A percentile compares a stretch with the other conserved stretches of the same genome.
Conservation (phyloP, 1,140 invertebrate species). For the Drosophila prosaltans region DNA sequence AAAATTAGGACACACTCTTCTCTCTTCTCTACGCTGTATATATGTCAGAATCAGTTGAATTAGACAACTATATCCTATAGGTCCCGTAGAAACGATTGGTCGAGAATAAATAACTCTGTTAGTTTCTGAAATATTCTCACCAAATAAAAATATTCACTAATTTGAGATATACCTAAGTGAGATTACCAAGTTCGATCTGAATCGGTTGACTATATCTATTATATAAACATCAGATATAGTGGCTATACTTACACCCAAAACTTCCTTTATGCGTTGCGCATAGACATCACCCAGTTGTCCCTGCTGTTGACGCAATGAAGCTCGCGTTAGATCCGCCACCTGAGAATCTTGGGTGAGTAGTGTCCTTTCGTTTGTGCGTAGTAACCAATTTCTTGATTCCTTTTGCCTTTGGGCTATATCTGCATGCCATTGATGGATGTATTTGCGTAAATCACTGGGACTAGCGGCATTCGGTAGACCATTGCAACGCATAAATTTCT, state of each 20-base stretch:
- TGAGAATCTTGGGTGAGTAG: slow-evolving; percentile 76
- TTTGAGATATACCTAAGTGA: too few species aligned
- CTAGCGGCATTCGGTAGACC: slow-evolving; percentile 86
- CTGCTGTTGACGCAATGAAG: slow-evolving; percentile 67
- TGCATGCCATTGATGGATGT: slow-evolving; percentile 86
- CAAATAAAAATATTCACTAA: too few species aligned
- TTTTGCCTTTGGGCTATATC: slow-evolving; percentile 84
- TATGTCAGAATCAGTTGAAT: background rate
- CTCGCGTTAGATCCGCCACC: slow-evolving; percentile 67
- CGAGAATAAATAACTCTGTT: too few species aligned
- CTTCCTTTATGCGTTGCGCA: slow-evolving; percentile 81
- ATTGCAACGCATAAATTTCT: slow-evolving; percentile 86
- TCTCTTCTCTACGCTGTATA: too few species aligned
- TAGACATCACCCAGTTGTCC: slow-evolving; percentile 78
- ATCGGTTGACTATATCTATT: too few species aligned
- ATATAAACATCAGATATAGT: background rate
- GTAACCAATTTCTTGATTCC: slow-evolving; percentile 76
- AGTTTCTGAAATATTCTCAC: too few species aligned
- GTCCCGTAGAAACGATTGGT: background rate
- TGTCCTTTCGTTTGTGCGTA: slow-evolving; percentile 82
- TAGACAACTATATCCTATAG: background rate
- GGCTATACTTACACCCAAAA: slow-evolving; percentile 74
- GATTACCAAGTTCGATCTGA: too few species aligned
- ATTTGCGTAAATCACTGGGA: slow-evolving; percentile 86
- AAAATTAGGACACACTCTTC: too few species aligned